phyloP scores from a whole-genome alignment of 2,888 invertebrate species.

The Melipona bicolor region DNA sequence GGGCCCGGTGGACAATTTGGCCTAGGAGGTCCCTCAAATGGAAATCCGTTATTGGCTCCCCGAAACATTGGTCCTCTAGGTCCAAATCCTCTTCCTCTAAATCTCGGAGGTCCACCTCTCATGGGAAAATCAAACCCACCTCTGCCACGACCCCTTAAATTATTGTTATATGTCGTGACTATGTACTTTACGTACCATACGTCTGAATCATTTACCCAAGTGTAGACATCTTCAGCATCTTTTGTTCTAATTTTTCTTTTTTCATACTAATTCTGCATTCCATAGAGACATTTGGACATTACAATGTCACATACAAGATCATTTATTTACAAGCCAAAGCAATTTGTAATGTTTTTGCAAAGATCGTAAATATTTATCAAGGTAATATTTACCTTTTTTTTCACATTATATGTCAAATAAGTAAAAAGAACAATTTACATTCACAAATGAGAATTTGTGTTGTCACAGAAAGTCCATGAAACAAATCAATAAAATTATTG shows the following conservation, averaged over 20 bases:
- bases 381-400: constrained; percentile 12
- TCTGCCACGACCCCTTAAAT: constrained; percentile 83
- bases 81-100: constrained; percentile 88
- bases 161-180: constrained; percentile 61
- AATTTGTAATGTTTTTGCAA: not conserved
- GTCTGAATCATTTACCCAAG: constrained; percentile 57
- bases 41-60: constrained; percentile 84
- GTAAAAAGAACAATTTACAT: not conserved
- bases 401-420: not conserved
- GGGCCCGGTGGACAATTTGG: constrained; percentile 84
- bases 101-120: constrained; percentile 87
- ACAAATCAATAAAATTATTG: constrained; percentile 10
- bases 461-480: constrained; percentile 7
- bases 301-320: not conserved
- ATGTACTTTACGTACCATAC: constrained; percentile 59
- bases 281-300: not conserved
- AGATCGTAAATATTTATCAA: not conserved
- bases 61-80: constrained; percentile 85
- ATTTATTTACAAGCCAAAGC: not conserved
- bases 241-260: not conserved
- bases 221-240: constrained; percentile 25
- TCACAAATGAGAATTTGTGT: constrained; percentile 2
- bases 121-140: constrained; percentile 82
- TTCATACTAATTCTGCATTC: not conserved
- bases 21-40: constrained; percentile 85